These are phyloP conservation scores for Sphecodes monilicornis DNA, from an alignment of 2,888 invertebrate species.

Conservation along the genomic window DNA sequence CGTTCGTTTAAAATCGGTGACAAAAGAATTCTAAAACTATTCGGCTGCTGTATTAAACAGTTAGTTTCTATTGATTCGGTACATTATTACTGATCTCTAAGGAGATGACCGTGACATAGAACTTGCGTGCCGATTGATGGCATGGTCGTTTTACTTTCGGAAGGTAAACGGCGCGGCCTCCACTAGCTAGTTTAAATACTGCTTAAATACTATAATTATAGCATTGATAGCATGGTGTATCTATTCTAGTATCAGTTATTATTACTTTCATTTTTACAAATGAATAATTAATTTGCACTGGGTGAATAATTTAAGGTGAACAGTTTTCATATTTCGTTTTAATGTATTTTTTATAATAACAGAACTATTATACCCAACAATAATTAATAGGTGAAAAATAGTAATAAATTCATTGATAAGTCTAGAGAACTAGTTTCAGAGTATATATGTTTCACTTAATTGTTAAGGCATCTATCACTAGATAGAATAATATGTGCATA, in stretches of 20 bases:
- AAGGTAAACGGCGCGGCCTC: conserved; percentile 66
- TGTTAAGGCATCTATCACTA: no score
- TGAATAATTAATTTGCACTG: no score
- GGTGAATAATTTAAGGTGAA: no score
- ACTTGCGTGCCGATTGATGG: conserved; percentile 63
- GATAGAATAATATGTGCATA: no score
- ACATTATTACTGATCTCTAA: not conserved
- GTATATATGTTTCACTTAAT: not conserved
- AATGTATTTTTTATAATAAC: no score
- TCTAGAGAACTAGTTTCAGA: not conserved
- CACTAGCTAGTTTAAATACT: conserved; percentile 68
- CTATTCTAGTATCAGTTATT: conserved; percentile 30
- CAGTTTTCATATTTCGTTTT: no score
- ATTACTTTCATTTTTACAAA: not conserved
- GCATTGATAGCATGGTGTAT: conserved; percentile 28
- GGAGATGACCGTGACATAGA: conserved; percentile 58
- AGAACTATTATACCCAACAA: not conserved
- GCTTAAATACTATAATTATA: conserved; percentile 62
- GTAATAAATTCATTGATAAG: no score
- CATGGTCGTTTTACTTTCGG: conserved; percentile 66
- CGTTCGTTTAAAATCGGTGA: not conserved
- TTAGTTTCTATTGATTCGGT: not conserved
- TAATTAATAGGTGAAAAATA: no score
- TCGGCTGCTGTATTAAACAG: not conserved
- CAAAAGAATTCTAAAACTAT: not conserved